Conservation (phyloP, 2,888 invertebrate genomes). For the Reticulitermes lucifugus region DNA sequence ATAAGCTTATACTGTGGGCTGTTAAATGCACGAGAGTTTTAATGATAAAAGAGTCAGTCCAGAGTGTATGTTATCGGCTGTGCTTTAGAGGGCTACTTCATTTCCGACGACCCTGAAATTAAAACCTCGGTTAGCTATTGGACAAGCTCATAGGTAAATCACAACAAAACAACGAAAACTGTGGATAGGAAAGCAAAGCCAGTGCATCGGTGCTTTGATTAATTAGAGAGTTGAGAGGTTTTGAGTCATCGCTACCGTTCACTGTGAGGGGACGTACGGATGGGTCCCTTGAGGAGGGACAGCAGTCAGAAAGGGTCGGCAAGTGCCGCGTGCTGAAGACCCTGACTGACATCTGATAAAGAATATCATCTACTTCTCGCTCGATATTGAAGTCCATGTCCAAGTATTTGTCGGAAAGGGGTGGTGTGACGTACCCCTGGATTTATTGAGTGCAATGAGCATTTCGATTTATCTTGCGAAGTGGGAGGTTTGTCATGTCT, state of each 20-base stretch:
- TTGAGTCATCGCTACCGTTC: conserved; percentile 23
- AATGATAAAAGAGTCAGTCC: no score
- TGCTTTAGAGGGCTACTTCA: no score
- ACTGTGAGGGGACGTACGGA: conserved; percentile 6
- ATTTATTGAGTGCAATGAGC: conserved; percentile 27
- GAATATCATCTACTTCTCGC: neutral
- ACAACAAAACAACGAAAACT: neutral
- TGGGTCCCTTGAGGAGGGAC: conserved; percentile 32
- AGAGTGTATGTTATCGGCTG: no score
- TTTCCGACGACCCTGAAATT: no score
- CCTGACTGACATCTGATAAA: conserved; percentile 26
- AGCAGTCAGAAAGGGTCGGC: neutral
- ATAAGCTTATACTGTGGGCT: no score
- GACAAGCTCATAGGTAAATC: no score
- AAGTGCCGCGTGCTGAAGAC: neutral
- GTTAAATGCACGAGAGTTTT: no score
- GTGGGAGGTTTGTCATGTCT: neutral
- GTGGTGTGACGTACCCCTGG: neutral
- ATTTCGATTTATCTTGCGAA: conserved; percentile 28
- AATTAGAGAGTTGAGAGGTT: conserved; percentile 32
- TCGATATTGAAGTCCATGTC: conserved; percentile 16
- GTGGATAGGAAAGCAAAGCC: neutral
- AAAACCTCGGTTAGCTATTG: no score
- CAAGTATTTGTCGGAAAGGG: conserved; percentile 14
- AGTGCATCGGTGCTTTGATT: conserved; percentile 32